Evolutionary conservation across 2,797 vertebrate genomes (phyloP).

Genomic region (Gephyroberyx darwinii): DNA sequence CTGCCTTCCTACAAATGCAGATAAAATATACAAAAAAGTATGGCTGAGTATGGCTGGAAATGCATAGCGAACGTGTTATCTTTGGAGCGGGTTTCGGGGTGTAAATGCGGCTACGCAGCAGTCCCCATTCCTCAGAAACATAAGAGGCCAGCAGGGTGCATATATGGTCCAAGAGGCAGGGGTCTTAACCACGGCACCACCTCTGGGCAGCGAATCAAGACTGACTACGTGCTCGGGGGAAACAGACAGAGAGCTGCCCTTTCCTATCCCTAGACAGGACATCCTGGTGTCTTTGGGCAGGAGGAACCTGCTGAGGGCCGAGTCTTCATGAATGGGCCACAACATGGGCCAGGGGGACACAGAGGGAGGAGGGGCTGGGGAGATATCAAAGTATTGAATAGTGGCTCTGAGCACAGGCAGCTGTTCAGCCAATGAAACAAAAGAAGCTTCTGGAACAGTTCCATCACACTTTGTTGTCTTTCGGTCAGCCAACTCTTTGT

Average conservation of each 20-base stretch:
- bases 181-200: background rate
- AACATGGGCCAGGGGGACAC: background rate
- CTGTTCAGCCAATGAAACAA: background rate
- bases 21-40: too few species aligned
- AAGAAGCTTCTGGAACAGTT: background rate
- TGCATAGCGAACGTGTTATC: too few species aligned
- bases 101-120: background rate
- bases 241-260: conserved; percentile 5
- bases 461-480: background rate
- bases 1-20: too few species aligned
- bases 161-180: background rate
- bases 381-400: conserved; percentile 22
- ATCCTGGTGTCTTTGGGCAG: conserved; percentile 6
- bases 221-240: background rate
- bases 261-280: background rate
- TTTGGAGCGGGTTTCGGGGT: too few species aligned
- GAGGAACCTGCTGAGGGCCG: background rate
- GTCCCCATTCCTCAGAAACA: background rate
- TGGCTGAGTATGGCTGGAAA: too few species aligned
- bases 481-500: background rate
- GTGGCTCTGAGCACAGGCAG: conserved; percentile 4
- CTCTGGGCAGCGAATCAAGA: conserved; percentile 2
- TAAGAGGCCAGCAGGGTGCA: background rate
- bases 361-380: conserved; percentile 29
- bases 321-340: conserved; percentile 9